phyloP scores from a whole-genome alignment of 2,113 vertebrate species.

The Smithornis capensis region DNA sequence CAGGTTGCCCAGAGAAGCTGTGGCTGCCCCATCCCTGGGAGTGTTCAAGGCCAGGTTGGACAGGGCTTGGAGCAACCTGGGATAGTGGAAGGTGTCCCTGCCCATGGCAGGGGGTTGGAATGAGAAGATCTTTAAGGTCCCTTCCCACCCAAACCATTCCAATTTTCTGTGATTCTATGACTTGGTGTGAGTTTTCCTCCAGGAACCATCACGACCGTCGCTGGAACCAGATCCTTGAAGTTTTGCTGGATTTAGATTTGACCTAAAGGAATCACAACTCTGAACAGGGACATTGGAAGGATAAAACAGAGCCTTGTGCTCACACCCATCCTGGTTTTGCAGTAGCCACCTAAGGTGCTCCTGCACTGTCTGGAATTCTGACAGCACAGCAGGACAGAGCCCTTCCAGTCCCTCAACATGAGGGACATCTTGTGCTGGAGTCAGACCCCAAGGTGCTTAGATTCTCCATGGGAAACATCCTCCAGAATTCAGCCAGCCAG shows the following conservation, averaged over 20 bases:
- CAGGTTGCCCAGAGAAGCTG: background rate
- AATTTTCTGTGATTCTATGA: background rate
- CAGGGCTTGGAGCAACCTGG: rapidly evolving
- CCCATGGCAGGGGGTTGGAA: rapidly evolving
- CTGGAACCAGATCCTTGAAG: background rate
- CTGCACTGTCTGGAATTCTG: background rate
- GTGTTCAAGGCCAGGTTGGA: background rate
- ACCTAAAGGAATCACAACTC: background rate
- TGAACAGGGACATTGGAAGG: background rate
- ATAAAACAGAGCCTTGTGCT: background rate
- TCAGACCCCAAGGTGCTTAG: background rate
- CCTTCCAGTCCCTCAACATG: background rate
- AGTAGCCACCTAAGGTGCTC: background rate
- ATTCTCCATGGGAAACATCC: background rate
- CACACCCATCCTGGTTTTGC: background rate
- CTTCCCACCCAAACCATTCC: background rate
- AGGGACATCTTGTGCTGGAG: background rate
- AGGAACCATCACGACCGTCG: background rate
- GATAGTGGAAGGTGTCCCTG: rapidly evolving
- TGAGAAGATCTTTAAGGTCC: rapidly evolving
- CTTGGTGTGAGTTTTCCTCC: background rate
- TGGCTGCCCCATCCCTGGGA: background rate
- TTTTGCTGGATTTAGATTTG: background rate
- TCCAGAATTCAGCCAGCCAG: background rate
- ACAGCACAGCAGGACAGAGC: background rate